phyloP scores from a whole-genome alignment of 2,113 vertebrate genomes.

The Scytalopus superciliaris region DNA sequence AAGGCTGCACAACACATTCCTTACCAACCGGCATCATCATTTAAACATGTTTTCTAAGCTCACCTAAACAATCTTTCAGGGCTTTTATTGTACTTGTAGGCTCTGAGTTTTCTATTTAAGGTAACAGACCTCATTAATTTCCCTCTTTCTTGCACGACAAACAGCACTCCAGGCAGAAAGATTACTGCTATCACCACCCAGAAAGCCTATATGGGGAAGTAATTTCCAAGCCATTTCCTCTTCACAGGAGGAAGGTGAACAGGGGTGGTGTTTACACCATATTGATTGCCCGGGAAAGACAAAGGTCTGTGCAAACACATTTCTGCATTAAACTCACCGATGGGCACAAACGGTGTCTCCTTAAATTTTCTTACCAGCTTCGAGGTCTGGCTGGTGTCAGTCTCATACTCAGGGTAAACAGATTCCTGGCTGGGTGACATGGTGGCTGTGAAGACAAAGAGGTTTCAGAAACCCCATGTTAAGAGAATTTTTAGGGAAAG shows the following conservation, averaged over 20 bases:
- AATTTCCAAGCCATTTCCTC: neutral
- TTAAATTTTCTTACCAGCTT: conserved; percentile 49
- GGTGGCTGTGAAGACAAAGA: conserved; percentile 10
- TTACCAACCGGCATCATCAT: neutral
- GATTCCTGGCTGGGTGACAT: conserved; percentile 32
- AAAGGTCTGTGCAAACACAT: neutral
- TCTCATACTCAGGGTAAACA: neutral
- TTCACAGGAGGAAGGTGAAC: neutral
- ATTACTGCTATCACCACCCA: neutral
- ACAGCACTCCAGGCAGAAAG: neutral
- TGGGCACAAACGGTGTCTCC: conserved; percentile 34
- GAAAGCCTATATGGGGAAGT: neutral
- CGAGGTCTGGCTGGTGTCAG: conserved; percentile 29
- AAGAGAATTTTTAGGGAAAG: neutral
- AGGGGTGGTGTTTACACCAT: neutral
- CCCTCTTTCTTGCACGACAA: neutral
- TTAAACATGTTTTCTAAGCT: neutral
- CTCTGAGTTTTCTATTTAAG: neutral
- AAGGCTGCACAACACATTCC: neutral
- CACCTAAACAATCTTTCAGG: neutral
- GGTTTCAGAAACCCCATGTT: neutral
- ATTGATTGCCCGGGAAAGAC: accelerated
- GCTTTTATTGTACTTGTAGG: neutral
- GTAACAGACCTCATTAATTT: neutral
- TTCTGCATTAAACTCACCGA: neutral